Evolutionary conservation across 2,888 invertebrate genomes (phyloP), one percentile per base, ranked within the genome.

Genomic region (Pachydiplax longipennis): DNA sequence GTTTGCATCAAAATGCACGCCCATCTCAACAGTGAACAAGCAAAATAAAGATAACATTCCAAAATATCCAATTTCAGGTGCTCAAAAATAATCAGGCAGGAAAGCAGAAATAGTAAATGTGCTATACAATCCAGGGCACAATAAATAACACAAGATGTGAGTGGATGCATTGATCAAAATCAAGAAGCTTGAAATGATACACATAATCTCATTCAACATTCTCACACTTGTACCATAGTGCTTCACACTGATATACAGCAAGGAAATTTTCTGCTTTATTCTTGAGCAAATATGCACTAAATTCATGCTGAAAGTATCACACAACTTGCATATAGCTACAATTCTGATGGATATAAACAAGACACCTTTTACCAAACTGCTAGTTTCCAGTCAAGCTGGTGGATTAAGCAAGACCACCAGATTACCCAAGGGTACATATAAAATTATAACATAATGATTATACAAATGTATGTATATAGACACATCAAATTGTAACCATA

Each of bases 21-120:
- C 65, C 58, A 61, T 35, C 37, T 61, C 87, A 87, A 61, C 58
- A 87, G 37, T 61, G 65, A 87, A 87, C 87, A 61, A 87, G 65
- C 61, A 25, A 58, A 83, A 83, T 48, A 83, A 31, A 73, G 25
- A 31, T 73, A 73, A 25, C 31, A 31, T 25, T n/a, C 25, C 25
- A 87, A 65, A 87, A 13, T 65, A 13, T 87, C 25, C 13, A 58
- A 58, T 37, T 87, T 35, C 31, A 61, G 87, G 87, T 87, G 87
- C 87, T 87, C 37, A 58, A 18, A 65, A 35, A 61, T 61, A 61
- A 87, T 61, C 35, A 65, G 61, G 10, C 35, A 87, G 15, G 61
- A 37, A 87, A 87, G 58, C 48, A 87, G 87, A 37, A 87, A 61
- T 25, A 61, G n/a, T 37, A 40, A 65, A 65, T 37, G 87, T 87